Percentiles rank a stretch among this genome's conserved stretches.
These are phyloP conservation scores for Lasaia peninsularis DNA, from an alignment of 1,140 invertebrate genomes.

Conservation along the genomic window DNA sequence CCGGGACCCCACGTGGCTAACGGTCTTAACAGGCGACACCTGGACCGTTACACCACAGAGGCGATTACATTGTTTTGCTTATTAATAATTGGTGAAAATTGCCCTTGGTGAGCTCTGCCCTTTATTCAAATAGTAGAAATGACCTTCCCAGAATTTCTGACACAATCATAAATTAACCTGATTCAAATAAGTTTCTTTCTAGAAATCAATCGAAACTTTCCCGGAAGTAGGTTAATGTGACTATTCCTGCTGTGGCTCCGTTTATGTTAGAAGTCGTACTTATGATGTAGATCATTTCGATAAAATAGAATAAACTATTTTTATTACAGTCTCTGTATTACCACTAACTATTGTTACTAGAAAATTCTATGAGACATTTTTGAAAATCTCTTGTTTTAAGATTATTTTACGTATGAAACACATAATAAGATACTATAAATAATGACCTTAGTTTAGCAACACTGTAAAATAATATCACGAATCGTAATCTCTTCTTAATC, in stretches of 20 bases:
- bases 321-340: not conserved
- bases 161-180: constrained; percentile 12
- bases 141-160: not conserved
- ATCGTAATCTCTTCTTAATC: too few relatives aligned
- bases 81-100: not conserved
- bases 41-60: too few relatives aligned
- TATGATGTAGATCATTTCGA: not conserved
- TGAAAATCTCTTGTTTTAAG: too few relatives aligned
- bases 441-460: too few relatives aligned
- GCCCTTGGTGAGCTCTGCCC: not conserved
- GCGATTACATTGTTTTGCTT: too few relatives aligned
- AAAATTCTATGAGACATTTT: too few relatives aligned
- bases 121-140: not conserved
- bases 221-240: constrained; percentile 5
- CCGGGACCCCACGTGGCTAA: too few relatives aligned
- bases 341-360: too few relatives aligned
- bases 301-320: not conserved
- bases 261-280: not conserved
- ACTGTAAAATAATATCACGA: too few relatives aligned
- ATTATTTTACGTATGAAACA: too few relatives aligned
- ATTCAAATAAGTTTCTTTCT: constrained; percentile 1
- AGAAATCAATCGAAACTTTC: constrained; percentile 5
- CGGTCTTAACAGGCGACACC: too few relatives aligned
- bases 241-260: not conserved
- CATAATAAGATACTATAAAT: too few relatives aligned